Percentiles rank a stretch among this genome's conserved stretches.
Conservation (phyloP, 2,797 vertebrate species). For the Pantherophis vulpinus region DNA sequence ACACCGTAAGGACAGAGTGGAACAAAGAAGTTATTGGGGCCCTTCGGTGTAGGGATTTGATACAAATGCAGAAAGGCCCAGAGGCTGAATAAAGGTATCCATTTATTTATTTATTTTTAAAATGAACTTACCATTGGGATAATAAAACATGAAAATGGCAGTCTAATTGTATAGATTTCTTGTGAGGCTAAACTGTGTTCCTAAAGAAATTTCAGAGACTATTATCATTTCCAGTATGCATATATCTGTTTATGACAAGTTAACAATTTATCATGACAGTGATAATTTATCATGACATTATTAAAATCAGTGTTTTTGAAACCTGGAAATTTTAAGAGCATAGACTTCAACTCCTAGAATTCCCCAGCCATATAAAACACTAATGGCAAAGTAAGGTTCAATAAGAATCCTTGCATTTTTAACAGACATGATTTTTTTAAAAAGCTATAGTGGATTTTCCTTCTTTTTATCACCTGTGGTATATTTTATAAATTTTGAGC, state of each 20-base stretch:
- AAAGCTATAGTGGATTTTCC: neutral
- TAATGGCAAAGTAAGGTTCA: neutral
- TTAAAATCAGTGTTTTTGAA: neutral
- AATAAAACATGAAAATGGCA: neutral
- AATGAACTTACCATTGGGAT: neutral
- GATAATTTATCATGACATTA: no score
- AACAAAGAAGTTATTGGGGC: neutral
- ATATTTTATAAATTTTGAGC: neutral
- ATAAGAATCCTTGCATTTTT: neutral
- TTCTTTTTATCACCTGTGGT: neutral
- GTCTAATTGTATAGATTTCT: neutral
- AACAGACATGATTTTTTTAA: neutral
- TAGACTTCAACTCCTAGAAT: neutral
- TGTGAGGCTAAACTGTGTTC: neutral
- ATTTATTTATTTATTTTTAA: neutral
- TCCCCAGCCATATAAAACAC: neutral
- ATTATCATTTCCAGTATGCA: neutral
- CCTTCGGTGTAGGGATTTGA: neutral
- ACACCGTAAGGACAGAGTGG: neutral
- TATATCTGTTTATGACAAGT: neutral
- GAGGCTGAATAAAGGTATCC: neutral
- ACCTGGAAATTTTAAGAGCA: neutral
- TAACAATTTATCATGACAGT: neutral
- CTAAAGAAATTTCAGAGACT: neutral
- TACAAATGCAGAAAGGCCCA: neutral